phyloP scores from a whole-genome alignment of 2,113 vertebrate species.

The Bucco capensis region DNA sequence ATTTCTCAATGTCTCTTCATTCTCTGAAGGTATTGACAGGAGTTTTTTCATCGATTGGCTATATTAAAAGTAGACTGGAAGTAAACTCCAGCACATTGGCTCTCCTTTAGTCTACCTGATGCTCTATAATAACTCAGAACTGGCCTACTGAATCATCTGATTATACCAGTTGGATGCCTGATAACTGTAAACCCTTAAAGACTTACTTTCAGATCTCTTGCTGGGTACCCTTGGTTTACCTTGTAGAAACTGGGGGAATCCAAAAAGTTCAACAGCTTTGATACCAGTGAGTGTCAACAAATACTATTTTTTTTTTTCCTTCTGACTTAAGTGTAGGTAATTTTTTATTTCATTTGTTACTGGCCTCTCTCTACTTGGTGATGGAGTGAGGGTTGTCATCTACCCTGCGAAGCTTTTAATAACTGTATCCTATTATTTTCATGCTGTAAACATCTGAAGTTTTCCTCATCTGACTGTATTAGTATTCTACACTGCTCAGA shows the following conservation, averaged over 20 bases:
- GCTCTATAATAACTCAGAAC: not conserved
- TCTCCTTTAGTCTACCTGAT: not conserved
- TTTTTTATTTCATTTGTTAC: not conserved
- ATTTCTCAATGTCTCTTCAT: not conserved
- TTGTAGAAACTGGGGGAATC: not conserved
- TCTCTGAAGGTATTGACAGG: slow-evolving; percentile 8
- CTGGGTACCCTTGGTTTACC: not conserved
- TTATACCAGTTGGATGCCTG: not conserved
- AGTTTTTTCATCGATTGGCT: not conserved
- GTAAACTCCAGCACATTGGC: not conserved
- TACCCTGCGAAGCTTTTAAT: not conserved
- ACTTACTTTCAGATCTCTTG: not conserved
- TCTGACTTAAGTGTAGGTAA: not conserved
- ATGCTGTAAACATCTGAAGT: not conserved
- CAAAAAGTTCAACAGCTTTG: not conserved
- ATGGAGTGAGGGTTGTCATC: not conserved
- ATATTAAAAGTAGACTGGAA: slow-evolving; percentile 1
- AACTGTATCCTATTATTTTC: not conserved
- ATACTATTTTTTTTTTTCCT: not conserved
- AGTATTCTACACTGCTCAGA: not conserved
- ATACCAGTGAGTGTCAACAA: not conserved
- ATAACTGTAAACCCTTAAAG: not conserved
- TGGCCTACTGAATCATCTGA: slow-evolving; percentile 9
- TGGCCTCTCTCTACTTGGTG: not conserved
- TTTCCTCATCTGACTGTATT: not conserved